Evolutionary conservation across 2,888 invertebrate species (phyloP), one percentile per base, ranked within the genome.

Genomic region (Scrobipalpa atriplicella): DNA sequence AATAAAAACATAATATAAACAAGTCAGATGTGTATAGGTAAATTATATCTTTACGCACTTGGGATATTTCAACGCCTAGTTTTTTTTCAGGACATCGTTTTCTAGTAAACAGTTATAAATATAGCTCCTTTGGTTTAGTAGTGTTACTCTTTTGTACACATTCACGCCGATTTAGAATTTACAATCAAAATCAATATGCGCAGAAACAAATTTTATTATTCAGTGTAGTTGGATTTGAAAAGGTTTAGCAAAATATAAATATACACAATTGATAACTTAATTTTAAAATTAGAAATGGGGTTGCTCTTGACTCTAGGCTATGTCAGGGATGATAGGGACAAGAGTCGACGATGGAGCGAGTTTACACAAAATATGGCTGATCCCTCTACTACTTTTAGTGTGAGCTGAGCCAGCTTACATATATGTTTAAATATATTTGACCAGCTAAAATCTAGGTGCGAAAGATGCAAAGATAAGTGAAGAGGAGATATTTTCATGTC

Each of bases 21-120:
- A 11, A 56, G 21, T 21, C 10, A 21, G 21, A 56, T 21, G 54
- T 29, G 11, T 56, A 56, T 21, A 38, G 13, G n/a, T n/a, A n/a
- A n/a, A n/a, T n/a, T n/a, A 58, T 58, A 58, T 58, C 16, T 29
- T 8, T 38, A 58, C 29, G 16, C 58, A 38, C 58, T 58, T 38
- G n/a, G 18, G n/a, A 29, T 29, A 58, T 58, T 58, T 58, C 58
- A 58, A 36, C 54, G 54, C 52, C 19, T 52, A 21, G 52, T 11
- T 52, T 56, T 29, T 29, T 56, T 56, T 56, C 21, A 56, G 29
- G 54, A n/a, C 21, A 19, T 21, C 11, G 54, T 56, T 56, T 47
- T 29, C 21, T 56, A 19, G 51, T 54, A 54, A 54, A 19, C 11
- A 2, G 10, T 11, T 54, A 54, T 54, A 54, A 54, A 54, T 54